These are phyloP conservation scores for Mystacornis crossleyi DNA, from an alignment of 2,113 vertebrate species.

Conservation along the genomic window DNA sequence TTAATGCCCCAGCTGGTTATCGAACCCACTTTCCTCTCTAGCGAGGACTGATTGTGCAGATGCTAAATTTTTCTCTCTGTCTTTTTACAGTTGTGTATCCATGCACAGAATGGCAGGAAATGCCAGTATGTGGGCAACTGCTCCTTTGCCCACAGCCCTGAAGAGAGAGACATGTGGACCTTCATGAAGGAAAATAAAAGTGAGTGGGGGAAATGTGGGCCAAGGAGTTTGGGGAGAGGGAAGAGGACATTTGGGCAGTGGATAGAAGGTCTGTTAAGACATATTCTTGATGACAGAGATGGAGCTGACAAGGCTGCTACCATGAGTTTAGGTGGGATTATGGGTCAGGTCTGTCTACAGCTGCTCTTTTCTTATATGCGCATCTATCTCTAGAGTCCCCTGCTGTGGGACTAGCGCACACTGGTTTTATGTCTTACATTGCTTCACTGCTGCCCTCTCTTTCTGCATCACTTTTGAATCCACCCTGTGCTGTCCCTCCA, in stretches of 20 bases:
- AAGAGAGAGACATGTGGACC: conserved; percentile 95
- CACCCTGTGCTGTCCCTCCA: neutral
- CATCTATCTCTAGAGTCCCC: neutral
- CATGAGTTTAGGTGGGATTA: neutral
- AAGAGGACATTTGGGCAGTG: neutral
- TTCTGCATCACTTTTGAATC: neutral
- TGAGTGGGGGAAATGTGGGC: conserved; percentile 69
- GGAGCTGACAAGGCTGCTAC: neutral
- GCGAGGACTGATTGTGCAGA: neutral
- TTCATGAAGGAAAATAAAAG: conserved; percentile 97
- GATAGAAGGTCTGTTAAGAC: neutral
- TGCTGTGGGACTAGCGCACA: neutral
- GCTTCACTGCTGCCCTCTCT: neutral
- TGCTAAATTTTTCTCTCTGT: neutral
- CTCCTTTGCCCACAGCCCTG: conserved; percentile 91
- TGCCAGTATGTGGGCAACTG: conserved; percentile 91
- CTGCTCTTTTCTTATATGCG: neutral
- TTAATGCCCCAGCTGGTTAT: neutral
- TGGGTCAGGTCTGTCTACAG: neutral
- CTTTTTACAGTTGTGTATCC: conserved; percentile 85
- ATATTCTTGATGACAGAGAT: neutral
- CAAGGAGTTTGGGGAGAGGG: neutral
- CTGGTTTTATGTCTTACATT: neutral
- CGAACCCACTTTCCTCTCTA: neutral
- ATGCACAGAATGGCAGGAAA: conserved; percentile 87